Base-by-base conservation (phyloP, 2,888 invertebrate genomes). In the Acrocyrtus sp. region DNA sequence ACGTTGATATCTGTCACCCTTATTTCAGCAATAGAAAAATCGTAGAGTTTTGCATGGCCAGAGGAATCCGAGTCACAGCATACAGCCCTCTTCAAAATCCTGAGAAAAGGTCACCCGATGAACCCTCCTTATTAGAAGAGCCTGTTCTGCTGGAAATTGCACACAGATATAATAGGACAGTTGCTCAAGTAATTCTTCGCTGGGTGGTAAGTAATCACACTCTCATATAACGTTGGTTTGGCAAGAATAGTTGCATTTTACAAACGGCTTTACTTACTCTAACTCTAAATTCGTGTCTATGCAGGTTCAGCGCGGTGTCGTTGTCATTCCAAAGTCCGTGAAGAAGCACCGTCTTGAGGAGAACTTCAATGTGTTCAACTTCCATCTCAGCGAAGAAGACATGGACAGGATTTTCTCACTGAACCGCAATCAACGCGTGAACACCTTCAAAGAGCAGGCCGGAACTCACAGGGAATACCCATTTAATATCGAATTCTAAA, bases 41-140 rank as follows among this genome's bases (percentile, higher is more conserved):
- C 26, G 88, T 90, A 0, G 84, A 89, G 1, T 93, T 89, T 82
- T 91, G 94, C 83, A 87, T 88, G 61, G 83, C 87, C 5, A 86
- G 88, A 43, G 86, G 85, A 56, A 90, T 95, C 51, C 84, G 85
- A 0, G 84, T 95, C 1, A 92, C 91, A 0, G 93, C 92, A 0
- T 95, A 93, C 84, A 91, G 92, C 61, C 86, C 86, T 1, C 82
- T 87, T 2, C 87, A 86, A 5, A 83, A 84, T 0, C 91, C 91
- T 0, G 90, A 91, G n/a, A n/a, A n/a, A n/a, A n/a, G n/a, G n/a
- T n/a, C n/a, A n/a, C n/a, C n/a, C n/a, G n/a, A n/a, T n/a, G 68
- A 90, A 70, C 90, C 90, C 0, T 88, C 88, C 70, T 85, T 94
- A 6, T 83, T 94, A 82, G 90, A 93, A 0, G 92, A 94, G 82